phyloP scores from a whole-genome alignment of 2,113 vertebrate species.

The Neotoma lepida region DNA sequence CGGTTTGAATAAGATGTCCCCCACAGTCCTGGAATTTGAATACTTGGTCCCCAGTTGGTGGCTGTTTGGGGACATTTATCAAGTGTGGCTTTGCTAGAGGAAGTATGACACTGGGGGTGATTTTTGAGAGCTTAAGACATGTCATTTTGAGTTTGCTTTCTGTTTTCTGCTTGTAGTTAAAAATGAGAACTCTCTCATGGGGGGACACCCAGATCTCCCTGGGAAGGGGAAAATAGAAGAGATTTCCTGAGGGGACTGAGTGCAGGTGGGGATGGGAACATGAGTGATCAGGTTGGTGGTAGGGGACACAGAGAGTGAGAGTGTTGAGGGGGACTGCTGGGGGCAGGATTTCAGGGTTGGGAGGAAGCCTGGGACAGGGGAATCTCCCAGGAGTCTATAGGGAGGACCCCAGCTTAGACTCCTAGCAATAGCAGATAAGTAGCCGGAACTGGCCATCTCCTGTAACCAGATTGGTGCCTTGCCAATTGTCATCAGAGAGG shows the following conservation, averaged over 20 bases:
- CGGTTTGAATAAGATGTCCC: neutral
- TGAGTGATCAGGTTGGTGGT: neutral
- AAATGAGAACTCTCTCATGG: neutral
- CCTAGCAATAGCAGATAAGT: neutral
- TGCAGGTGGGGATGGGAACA: neutral
- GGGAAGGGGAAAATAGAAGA: neutral
- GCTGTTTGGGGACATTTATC: neutral
- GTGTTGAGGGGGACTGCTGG: neutral
- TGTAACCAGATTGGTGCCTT: neutral
- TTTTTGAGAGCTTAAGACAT: neutral
- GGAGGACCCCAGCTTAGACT: neutral
- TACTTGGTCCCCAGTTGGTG: neutral
- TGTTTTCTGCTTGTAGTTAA: neutral
- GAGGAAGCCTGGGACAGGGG: neutral
- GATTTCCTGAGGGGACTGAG: neutral
- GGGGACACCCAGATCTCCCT: neutral
- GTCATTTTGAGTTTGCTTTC: neutral
- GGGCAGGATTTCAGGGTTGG: fast-evolving
- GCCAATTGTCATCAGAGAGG: neutral
- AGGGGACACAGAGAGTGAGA: neutral
- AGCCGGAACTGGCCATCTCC: neutral
- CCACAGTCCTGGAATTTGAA: no score
- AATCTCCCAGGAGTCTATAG: neutral
- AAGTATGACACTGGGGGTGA: neutral
- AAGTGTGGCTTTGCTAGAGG: neutral